phyloP scores from a whole-genome alignment of 2,113 vertebrate genomes.

The Petromus typicus region DNA sequence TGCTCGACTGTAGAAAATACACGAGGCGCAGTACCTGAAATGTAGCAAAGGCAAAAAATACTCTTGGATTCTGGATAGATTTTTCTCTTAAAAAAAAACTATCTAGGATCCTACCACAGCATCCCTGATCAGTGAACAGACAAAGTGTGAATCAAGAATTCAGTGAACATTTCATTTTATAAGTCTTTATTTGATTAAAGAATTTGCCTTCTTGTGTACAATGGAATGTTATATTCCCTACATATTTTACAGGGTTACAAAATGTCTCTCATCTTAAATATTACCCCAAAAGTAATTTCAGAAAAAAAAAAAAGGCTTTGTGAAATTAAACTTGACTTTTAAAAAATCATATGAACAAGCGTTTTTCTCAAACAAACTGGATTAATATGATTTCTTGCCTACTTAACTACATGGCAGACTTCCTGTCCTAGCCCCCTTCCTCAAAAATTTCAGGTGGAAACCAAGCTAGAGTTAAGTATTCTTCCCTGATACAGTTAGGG shows the following conservation, averaged over 20 bases:
- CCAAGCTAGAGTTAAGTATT: slow-evolving; percentile 63
- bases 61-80: slow-evolving; percentile 8
- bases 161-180: slow-evolving; percentile 80
- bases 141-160: slow-evolving; percentile 48
- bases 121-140: slow-evolving; percentile 45
- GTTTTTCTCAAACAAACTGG: slow-evolving; percentile 67
- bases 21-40: background rate
- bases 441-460: slow-evolving; percentile 59
- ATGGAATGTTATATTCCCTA: slow-evolving; percentile 95
- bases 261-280: slow-evolving; percentile 85
- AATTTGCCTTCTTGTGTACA: slow-evolving; percentile 88
- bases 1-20: background rate
- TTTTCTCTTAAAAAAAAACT: slow-evolving; percentile 72
- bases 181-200: slow-evolving; percentile 96
- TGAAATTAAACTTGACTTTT: slow-evolving; percentile 84
- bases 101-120: slow-evolving; percentile 62
- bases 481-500: slow-evolving; percentile 62
- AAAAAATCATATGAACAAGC: slow-evolving; percentile 88
- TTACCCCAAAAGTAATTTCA: slow-evolving; percentile 83
- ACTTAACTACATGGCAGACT: slow-evolving; percentile 69
- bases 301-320: slow-evolving; percentile 80
- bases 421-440: slow-evolving; percentile 61
- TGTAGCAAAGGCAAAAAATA: slow-evolving; percentile 52
- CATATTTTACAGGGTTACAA: slow-evolving; percentile 91
- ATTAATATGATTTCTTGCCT: slow-evolving; percentile 71